phyloP scores from a whole-genome alignment of 2,113 vertebrate genomes.

The Meriones unguiculatus region DNA sequence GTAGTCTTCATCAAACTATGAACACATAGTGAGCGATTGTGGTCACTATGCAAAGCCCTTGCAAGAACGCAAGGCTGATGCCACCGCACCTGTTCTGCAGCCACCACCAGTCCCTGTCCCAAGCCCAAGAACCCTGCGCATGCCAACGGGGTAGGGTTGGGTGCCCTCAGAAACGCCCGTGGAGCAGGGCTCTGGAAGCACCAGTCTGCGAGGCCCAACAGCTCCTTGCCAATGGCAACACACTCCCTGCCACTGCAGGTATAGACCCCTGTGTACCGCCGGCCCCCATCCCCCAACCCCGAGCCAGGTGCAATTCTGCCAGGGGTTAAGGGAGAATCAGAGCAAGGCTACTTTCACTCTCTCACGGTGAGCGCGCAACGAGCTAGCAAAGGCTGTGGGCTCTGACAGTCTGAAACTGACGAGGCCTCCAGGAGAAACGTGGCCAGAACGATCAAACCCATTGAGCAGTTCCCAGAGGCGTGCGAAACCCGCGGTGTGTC shows the following conservation, averaged over 20 bases:
- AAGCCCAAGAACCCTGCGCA: not conserved
- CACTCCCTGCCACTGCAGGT: slow-evolving; percentile 4
- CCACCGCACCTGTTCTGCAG: slow-evolving; percentile 53
- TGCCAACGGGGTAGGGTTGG: not conserved
- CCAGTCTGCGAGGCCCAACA: slow-evolving; percentile 34
- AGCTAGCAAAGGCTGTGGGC: slow-evolving; percentile 21
- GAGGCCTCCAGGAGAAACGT: slow-evolving; percentile 27
- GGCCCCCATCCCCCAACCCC: not conserved
- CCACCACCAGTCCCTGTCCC: not conserved
- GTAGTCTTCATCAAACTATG: not conserved
- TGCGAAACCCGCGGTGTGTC: not conserved
- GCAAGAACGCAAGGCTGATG: not conserved
- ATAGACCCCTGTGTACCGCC: not conserved
- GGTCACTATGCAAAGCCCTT: too few relatives aligned
- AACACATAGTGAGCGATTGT: not conserved
- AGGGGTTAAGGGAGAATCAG: not conserved
- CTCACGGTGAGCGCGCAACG: not conserved
- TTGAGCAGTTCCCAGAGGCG: slow-evolving; percentile 15
- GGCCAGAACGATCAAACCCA: slow-evolving; percentile 9
- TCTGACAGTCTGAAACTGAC: slow-evolving; percentile 56
- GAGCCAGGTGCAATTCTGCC: slow-evolving; percentile 43
- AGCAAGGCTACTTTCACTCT: slow-evolving; percentile 36
- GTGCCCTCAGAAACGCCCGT: not conserved
- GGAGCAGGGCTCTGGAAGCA: slow-evolving; percentile 48
- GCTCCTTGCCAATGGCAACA: slow-evolving; percentile 55